Conservation (phyloP, 2,797 vertebrate species). For the Etheostoma perlongum region DNA sequence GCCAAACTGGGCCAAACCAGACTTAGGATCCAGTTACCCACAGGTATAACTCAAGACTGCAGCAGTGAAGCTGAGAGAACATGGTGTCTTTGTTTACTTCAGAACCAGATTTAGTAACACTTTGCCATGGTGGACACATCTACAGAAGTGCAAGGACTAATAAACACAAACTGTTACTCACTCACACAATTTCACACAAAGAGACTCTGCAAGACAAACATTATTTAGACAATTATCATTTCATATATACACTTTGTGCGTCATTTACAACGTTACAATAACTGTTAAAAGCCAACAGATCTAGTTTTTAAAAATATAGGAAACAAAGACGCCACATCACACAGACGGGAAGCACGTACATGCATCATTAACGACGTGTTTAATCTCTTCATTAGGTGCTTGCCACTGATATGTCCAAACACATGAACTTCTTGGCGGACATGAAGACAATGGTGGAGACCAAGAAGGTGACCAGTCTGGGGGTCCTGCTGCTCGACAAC, state of each 20-base stretch:
- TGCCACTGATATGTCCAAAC: constrained; percentile 97
- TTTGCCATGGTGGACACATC: background rate
- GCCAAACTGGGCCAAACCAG: no score
- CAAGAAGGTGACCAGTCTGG: constrained; percentile 95
- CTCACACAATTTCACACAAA: background rate
- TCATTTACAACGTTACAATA: background rate
- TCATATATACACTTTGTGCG: background rate
- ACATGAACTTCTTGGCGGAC: constrained; percentile 95
- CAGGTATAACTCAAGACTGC: background rate
- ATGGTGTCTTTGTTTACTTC: background rate
- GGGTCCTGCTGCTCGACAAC: constrained; percentile 94
- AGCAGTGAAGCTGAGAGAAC: background rate
- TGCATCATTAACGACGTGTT: background rate
- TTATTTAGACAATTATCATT: background rate
- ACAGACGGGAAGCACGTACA: no score
- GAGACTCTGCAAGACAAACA: background rate
- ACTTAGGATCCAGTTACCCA: background rate
- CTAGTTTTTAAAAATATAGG: background rate
- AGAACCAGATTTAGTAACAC: background rate
- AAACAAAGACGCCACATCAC: background rate
- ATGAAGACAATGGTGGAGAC: constrained; percentile 98
- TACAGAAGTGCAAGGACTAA: background rate
- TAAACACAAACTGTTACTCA: background rate
- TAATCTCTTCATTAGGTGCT: constrained; percentile 84
- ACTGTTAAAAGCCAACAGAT: background rate